Evolutionary conservation across 2,797 vertebrate species (phyloP).

Genomic region (Coreius guichenoti): DNA sequence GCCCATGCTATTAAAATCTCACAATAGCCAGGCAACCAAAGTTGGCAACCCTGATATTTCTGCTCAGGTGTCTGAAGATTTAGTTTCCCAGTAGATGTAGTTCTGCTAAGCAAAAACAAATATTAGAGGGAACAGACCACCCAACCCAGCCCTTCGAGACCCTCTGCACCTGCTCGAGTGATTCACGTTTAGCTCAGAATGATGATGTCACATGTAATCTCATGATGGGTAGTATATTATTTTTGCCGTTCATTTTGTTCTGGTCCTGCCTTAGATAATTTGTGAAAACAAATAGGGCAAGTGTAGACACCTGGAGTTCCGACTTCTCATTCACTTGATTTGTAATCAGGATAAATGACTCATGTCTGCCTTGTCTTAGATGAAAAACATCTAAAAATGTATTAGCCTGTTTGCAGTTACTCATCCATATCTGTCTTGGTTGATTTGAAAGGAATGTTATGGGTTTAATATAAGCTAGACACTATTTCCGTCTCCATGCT

Average conservation of each 20-base stretch:
- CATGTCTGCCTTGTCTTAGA: conserved; percentile 11
- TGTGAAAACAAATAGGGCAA: conserved; percentile 21
- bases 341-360: conserved; percentile 38
- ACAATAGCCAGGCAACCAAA: not conserved
- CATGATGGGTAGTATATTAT: conserved; percentile 26
- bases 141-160: not conserved
- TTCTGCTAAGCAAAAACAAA: not conserved
- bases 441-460: not conserved
- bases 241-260: conserved; percentile 7
- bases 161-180: conserved; percentile 19
- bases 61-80: not conserved
- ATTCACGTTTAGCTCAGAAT: conserved; percentile 7
- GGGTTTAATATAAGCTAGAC: not conserved
- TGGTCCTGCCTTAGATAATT: conserved; percentile 18
- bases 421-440: not conserved
- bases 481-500: not conserved
- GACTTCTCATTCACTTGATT: conserved; percentile 2
- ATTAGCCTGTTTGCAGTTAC: not conserved
- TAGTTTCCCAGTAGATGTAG: not conserved
- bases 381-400: not conserved
- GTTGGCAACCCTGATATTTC: not conserved
- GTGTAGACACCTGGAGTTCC: not conserved
- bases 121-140: not conserved
- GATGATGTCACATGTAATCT: conserved; percentile 39
- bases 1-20: not conserved